Conservation (phyloP, 2,888 invertebrate species). For the Tetropium fuscum region DNA sequence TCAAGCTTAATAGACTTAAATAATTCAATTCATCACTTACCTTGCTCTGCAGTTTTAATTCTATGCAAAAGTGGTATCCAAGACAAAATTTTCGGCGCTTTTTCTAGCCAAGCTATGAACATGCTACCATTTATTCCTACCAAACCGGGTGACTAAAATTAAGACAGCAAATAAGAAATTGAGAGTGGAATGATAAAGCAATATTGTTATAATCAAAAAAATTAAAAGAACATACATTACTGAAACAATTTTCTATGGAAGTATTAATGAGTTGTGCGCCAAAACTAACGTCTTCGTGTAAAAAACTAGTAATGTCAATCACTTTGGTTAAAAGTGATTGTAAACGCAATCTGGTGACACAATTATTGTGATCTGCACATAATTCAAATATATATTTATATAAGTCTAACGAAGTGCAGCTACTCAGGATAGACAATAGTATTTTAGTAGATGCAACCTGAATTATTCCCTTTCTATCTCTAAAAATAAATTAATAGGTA, state of each 20-base stretch:
- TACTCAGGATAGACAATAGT: conserved; percentile 75
- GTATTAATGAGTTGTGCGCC: conserved; percentile 73
- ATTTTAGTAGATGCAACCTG: conserved; percentile 78
- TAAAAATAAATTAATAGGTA: conserved; percentile 58
- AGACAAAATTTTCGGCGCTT: conserved; percentile 72
- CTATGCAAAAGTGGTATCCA: conserved; percentile 77
- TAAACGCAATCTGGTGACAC: conserved; percentile 74
- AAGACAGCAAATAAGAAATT: conserved; percentile 28
- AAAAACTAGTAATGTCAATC: conserved; percentile 71
- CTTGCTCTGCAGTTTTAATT: conserved; percentile 71
- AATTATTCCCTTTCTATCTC: conserved; percentile 72
- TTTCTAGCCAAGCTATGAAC: conserved; percentile 79
- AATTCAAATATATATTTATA: conserved; percentile 77
- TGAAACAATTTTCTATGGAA: conserved; percentile 81
- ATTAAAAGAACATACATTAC: conserved; percentile 68
- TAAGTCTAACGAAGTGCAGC: conserved; percentile 73
- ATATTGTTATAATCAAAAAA: neutral
- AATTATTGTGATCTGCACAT: conserved; percentile 81
- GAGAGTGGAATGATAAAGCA: no score
- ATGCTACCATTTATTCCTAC: conserved; percentile 75
- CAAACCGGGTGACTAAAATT: conserved; percentile 74
- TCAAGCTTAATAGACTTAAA: neutral
- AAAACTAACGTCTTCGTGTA: conserved; percentile 74
- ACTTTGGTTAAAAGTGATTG: conserved; percentile 74
- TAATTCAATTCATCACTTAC: conserved; percentile 55